Percentiles rank a stretch among this genome's conserved stretches.
Evolutionary conservation across 2,113 vertebrate species (phyloP).

Genomic region (Cyanistes caeruleus): DNA sequence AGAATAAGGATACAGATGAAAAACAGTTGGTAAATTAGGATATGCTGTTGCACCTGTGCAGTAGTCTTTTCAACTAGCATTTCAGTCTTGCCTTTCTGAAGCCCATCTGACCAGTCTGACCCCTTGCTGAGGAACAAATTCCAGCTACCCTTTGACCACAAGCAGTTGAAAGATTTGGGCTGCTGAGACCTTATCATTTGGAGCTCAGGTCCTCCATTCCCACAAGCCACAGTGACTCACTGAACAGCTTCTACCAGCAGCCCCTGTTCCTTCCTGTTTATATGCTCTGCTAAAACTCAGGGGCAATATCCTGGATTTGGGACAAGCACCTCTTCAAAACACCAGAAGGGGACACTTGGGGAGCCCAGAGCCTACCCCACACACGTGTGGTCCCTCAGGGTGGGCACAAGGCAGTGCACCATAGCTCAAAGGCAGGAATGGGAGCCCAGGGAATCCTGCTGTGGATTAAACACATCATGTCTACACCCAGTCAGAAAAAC

Average conservation of each 20-base stretch:
- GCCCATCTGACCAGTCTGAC: fast-evolving
- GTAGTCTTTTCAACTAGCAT: neutral
- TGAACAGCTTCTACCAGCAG: neutral
- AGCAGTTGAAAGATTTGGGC: neutral
- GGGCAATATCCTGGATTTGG: neutral
- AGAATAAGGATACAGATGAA: neutral
- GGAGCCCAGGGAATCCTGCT: neutral
- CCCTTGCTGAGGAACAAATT: neutral
- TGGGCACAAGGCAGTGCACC: fast-evolving
- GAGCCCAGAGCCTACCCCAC: neutral
- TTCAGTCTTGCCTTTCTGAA: neutral
- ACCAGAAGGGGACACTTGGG: neutral
- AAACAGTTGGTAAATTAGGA: neutral
- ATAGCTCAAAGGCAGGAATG: neutral
- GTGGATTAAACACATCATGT: neutral
- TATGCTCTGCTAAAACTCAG: fast-evolving
- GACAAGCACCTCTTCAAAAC: neutral
- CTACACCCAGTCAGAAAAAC: neutral
- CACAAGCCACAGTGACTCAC: fast-evolving
- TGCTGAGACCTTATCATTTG: fast-evolving
- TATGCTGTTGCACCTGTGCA: neutral
- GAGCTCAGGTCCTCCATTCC: neutral
- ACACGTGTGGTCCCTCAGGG: fast-evolving
- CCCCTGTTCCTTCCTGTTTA: neutral
- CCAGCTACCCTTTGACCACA: neutral